Conservation (phyloP, 2,113 vertebrate species). For the Brachionichthys hirsutus region DNA sequence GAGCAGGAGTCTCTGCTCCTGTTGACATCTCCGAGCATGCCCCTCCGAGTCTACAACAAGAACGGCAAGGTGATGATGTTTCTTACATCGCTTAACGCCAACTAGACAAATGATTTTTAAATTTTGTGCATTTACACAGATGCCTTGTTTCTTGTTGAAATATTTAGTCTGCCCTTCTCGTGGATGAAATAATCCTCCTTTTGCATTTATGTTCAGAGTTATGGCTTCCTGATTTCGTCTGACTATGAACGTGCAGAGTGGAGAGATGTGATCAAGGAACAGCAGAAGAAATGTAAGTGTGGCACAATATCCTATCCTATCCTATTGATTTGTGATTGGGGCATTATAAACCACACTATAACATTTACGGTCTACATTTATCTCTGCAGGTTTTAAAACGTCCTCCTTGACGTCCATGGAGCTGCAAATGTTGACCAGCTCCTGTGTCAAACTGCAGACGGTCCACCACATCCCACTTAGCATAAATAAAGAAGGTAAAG, state of each 20-base stretch:
- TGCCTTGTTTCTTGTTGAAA: neutral
- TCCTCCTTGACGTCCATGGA: conserved; percentile 91
- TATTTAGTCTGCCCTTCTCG: neutral
- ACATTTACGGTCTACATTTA: neutral
- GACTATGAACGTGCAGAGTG: conserved; percentile 97
- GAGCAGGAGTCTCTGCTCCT: conserved; percentile 95
- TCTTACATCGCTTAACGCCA: neutral
- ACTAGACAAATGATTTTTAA: too few species aligned
- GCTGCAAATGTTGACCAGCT: conserved; percentile 96
- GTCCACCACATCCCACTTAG: conserved; percentile 95
- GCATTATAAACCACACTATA: neutral
- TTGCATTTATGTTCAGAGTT: conserved; percentile 77
- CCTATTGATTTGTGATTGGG: neutral
- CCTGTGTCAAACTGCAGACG: conserved; percentile 95
- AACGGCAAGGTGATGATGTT: conserved; percentile 85
- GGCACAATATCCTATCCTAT: neutral
- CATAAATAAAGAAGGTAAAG: conserved; percentile 91
- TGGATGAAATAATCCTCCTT: neutral
- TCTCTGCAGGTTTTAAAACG: conserved; percentile 86
- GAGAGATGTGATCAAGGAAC: conserved; percentile 92
- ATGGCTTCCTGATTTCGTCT: conserved; percentile 92
- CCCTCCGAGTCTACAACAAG: conserved; percentile 89
- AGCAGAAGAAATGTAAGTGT: conserved; percentile 96
- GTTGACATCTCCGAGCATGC: conserved; percentile 91
- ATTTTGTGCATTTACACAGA: neutral